Percentiles rank a stretch among this genome's conserved stretches.
Evolutionary conservation across 2,888 invertebrate genomes (phyloP).

Genomic region (Heliconius ethilla): DNA sequence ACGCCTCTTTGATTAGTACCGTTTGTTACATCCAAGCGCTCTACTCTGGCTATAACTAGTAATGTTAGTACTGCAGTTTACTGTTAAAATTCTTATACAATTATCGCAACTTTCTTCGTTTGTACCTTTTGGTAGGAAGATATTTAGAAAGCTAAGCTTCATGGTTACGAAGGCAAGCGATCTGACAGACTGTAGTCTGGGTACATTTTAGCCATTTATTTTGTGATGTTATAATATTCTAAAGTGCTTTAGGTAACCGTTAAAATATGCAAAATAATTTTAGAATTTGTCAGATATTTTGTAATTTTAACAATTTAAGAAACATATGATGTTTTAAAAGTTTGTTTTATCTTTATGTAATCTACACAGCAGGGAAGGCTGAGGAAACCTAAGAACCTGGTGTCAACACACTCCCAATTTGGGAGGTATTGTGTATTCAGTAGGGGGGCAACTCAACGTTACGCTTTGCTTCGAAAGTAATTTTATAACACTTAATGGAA

Average conservation of each 20-base stretch:
- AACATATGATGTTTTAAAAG: not conserved
- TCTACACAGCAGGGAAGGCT: too few relatives aligned
- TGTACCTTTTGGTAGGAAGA: not conserved
- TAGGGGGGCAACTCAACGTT: too few relatives aligned
- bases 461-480: too few relatives aligned
- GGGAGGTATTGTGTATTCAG: too few relatives aligned
- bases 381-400: too few relatives aligned
- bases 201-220: not conserved
- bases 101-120: not conserved
- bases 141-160: not conserved
- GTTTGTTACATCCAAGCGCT: too few relatives aligned
- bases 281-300: not conserved
- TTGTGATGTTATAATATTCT: not conserved
- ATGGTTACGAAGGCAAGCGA: not conserved
- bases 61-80: not conserved
- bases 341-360: too few relatives aligned
- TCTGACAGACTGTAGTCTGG: not conserved
- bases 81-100: conserved; percentile 2
- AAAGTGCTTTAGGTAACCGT: not conserved
- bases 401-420: too few relatives aligned
- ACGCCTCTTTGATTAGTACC: too few relatives aligned
- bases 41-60: too few relatives aligned
- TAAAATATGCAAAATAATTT: not conserved
- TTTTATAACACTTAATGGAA: too few relatives aligned
- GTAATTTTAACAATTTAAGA: not conserved